Base-by-base conservation (phyloP, 2,888 invertebrate species). In the Xestia rhomboidea region DNA sequence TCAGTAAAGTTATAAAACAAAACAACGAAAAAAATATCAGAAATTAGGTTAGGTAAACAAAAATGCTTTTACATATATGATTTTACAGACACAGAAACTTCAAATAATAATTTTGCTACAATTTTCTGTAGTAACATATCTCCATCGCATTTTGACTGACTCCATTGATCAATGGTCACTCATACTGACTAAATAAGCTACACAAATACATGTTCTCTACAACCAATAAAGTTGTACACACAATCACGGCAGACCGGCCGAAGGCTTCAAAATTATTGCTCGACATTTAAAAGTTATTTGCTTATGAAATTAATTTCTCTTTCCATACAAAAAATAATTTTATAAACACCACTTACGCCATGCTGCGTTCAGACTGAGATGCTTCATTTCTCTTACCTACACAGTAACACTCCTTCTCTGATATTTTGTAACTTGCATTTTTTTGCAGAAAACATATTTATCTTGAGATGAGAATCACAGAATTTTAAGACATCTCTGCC, bases 191-290 rank as follows among this genome's bases (percentile, higher is more conserved):
- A 68, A 44, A 80, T 71, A 76, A 78, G 69, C 54, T 86, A 84
- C 68, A 83, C 66, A 74, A 79, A 79, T 76, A 38, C 77, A 88
- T 81, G 71, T 81, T 78, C 67, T 75, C 73, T 71, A 88, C 88
- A 87, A 88, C 82, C 89, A 89, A 86, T 89, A 90, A 85, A 86
- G 88, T 89, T 87, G 86, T 81, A 84, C 76, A 86, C 82, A 85
- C 79, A 89, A 86, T 82, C 84, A 88, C 86, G 82, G 83, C 94
- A 93, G 95, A 93, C 95, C 95, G 94, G 93, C 93, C 88, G 79
- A 94, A 95, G 94, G 94, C 95, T 91, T 90, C 84, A 82, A 92
- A 93, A 93, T 94, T 95, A 96, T 95, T 96, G 95, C 95, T 95
- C 85, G 82, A 90, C 88, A 89, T 93, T 92, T 73, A 81, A 78